A percentile compares a stretch with the other conserved stretches of the same genome.
Evolutionary conservation across 2,888 invertebrate species (phyloP).

Genomic region (Drosophila meridiana): DNA sequence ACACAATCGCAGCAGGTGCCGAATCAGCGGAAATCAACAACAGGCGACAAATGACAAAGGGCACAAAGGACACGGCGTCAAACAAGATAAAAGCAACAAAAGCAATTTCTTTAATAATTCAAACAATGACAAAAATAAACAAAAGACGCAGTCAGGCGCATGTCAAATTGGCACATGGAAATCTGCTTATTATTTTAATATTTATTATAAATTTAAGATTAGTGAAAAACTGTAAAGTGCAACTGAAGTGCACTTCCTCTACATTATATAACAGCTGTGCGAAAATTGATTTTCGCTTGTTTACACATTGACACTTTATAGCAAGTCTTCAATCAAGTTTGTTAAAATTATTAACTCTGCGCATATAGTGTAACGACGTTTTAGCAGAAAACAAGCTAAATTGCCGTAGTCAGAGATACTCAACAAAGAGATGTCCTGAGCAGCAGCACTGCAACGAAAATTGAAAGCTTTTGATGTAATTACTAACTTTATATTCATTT

Average conservation of each 20-base stretch:
- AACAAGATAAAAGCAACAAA: slow-evolving; percentile 50
- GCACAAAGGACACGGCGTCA: slow-evolving; percentile 6
- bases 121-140: slow-evolving; percentile 34
- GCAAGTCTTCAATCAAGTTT: slow-evolving; percentile 23
- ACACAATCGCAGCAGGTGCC: slow-evolving; percentile 42
- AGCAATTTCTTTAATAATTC: slow-evolving; percentile 26
- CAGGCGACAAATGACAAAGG: slow-evolving; percentile 15
- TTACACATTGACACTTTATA: slow-evolving; percentile 23
- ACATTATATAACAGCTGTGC: slow-evolving; percentile 31
- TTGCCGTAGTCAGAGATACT: background rate
- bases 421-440: background rate
- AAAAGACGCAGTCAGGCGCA: slow-evolving; percentile 46
- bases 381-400: background rate
- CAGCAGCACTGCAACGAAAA: background rate
- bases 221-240: slow-evolving; percentile 3
- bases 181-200: slow-evolving; percentile 9
- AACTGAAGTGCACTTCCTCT: slow-evolving; percentile 2
- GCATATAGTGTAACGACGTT: background rate
- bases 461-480: no score
- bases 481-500: no score
- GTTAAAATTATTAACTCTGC: background rate
- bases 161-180: slow-evolving; percentile 11
- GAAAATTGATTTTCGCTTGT: slow-evolving; percentile 53
- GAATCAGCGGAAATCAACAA: slow-evolving; percentile 52
- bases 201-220: slow-evolving; percentile 14